Evolutionary conservation across 2,888 invertebrate species (phyloP).

Genomic region (Cartodere bifasciata): DNA sequence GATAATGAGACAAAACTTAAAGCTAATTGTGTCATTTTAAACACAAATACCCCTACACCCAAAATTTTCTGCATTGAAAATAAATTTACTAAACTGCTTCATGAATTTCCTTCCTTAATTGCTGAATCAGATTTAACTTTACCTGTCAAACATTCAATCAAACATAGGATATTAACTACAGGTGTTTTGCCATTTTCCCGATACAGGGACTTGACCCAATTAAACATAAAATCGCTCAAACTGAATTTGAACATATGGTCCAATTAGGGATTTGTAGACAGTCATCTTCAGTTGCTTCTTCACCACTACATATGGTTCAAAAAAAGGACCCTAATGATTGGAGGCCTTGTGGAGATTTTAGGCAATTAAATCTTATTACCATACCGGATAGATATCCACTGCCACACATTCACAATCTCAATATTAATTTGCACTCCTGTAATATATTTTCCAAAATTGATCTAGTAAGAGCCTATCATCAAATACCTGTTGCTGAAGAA

Average conservation of each 20-base stretch:
- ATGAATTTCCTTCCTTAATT: too few relatives aligned
- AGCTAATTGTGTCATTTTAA: too few relatives aligned
- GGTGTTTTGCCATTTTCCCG: conserved; percentile 17
- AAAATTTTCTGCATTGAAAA: too few relatives aligned
- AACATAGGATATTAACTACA: conserved; percentile 17
- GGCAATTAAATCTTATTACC: conserved; percentile 29
- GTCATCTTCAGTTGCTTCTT: conserved; percentile 21
- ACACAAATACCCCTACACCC: too few relatives aligned
- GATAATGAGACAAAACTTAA: too few relatives aligned
- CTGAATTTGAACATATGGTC: conserved; percentile 13
- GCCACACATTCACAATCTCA: conserved; percentile 25
- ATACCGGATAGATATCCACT: conserved; percentile 34
- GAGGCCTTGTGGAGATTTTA: conserved; percentile 29
- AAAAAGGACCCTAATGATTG: conserved; percentile 25
- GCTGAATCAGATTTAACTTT: too few relatives aligned
- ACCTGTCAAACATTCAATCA: conserved; percentile 11
- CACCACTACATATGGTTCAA: conserved; percentile 24
- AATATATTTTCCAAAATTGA: conserved; percentile 22
- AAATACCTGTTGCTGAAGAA: conserved; percentile 22
- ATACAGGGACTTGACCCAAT: conserved; percentile 24
- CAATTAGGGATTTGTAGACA: conserved; percentile 17
- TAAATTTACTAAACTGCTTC: too few relatives aligned
- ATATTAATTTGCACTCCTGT: too few relatives aligned
- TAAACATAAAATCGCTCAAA: conserved; percentile 13
- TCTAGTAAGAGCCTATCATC: conserved; percentile 26